Conservation (phyloP, 2,113 vertebrate genomes). For the Amphiprion ocellaris region DNA sequence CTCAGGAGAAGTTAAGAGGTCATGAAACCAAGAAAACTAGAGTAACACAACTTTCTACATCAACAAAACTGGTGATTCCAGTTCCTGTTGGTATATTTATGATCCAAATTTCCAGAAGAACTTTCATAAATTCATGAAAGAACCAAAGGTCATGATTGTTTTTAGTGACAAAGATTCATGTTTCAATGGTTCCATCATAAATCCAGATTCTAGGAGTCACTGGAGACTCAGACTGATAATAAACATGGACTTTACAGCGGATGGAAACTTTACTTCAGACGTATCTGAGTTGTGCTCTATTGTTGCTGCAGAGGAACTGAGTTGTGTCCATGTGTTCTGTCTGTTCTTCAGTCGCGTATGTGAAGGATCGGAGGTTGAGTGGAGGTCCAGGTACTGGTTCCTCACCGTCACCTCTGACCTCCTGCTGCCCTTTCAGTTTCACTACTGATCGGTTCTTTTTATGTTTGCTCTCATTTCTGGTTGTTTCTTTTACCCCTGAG, state of each 20-base stretch:
- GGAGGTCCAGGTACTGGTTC: slow-evolving; percentile 94
- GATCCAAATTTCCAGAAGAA: too few relatives aligned
- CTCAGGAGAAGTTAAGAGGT: too few relatives aligned
- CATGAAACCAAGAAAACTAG: too few relatives aligned
- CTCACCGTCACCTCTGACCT: slow-evolving; percentile 81
- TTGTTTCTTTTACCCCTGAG: slow-evolving; percentile 10
- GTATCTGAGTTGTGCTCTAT: slow-evolving; percentile 30
- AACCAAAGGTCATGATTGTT: too few relatives aligned
- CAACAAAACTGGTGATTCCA: too few relatives aligned
- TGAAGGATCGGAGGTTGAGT: slow-evolving; percentile 99
- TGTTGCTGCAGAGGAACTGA: slow-evolving; percentile 44
- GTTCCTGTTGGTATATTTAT: too few relatives aligned
- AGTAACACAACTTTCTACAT: too few relatives aligned
- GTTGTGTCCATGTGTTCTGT: slow-evolving; percentile 82
- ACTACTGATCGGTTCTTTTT: slow-evolving; percentile 19
- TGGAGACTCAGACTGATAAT: too few relatives aligned
- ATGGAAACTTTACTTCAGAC: not conserved
- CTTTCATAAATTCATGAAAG: too few relatives aligned
- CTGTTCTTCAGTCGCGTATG: slow-evolving; percentile 93
- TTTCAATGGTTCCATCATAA: too few relatives aligned
- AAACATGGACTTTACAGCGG: not conserved
- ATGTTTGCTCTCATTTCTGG: slow-evolving; percentile 44
- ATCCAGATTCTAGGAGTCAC: too few relatives aligned
- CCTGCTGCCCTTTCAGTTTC: slow-evolving; percentile 57
- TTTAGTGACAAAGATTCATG: too few relatives aligned